These are phyloP conservation scores for Spodoptera litura DNA, from an alignment of 1,140 invertebrate genomes.

Conservation along the genomic window DNA sequence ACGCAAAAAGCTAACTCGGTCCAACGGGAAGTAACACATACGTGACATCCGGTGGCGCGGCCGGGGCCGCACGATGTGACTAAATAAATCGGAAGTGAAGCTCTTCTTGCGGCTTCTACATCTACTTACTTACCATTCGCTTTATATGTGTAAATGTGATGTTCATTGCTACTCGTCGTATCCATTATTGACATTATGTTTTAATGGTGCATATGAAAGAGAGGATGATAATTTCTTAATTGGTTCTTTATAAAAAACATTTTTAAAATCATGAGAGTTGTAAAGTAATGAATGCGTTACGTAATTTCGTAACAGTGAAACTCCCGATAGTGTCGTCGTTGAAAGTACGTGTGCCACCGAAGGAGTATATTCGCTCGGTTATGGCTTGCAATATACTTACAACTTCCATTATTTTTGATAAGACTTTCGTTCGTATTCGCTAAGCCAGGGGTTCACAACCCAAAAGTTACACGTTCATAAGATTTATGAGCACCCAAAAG, in stretches of 20 bases:
- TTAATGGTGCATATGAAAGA: background rate
- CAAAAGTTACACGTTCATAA: conserved; percentile 47
- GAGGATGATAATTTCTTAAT: background rate
- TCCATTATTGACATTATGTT: conserved; percentile 10
- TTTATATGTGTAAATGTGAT: background rate
- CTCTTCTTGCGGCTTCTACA: conserved; percentile 57
- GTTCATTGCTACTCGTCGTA: background rate
- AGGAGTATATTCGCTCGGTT: background rate
- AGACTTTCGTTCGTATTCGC: conserved; percentile 28
- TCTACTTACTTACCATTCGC: conserved; percentile 25
- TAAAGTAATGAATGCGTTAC: conserved; percentile 4
- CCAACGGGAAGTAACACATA: conserved; percentile 72
- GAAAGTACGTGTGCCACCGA: too few relatives aligned
- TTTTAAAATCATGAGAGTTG: conserved; percentile 2
- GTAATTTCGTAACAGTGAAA: conserved; percentile 19
- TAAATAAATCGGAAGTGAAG: conserved; percentile 70
- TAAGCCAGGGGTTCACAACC: conserved; percentile 34
- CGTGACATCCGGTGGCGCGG: conserved; percentile 74
- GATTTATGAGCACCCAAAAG: conserved; percentile 53
- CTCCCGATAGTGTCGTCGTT: background rate
- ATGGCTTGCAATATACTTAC: background rate
- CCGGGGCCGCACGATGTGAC: conserved; percentile 55
- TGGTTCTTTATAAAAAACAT: background rate
- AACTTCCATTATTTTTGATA: conserved; percentile 5
- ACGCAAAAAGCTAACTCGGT: conserved; percentile 45